Evolutionary conservation across 2,113 vertebrate species (phyloP).

Genomic region (Muntiacus muntjak): DNA sequence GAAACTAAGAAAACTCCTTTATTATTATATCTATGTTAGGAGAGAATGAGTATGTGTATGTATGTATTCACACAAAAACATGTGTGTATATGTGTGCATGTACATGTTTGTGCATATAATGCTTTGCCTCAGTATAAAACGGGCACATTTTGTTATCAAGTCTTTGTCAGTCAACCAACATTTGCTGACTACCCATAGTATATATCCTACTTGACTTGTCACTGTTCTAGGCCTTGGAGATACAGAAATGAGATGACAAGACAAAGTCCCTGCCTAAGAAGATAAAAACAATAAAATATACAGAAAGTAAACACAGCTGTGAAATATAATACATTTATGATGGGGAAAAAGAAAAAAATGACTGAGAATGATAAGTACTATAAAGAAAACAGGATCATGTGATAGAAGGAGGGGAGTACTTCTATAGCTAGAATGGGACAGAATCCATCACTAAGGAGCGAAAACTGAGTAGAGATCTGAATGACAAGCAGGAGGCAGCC

Average conservation of each 20-base stretch:
- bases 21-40: not conserved
- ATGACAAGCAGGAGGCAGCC: not conserved
- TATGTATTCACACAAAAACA: not conserved
- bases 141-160: not conserved
- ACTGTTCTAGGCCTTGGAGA: not conserved
- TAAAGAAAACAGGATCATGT: not conserved
- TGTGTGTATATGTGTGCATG: not conserved
- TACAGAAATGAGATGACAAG: not conserved
- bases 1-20: slow-evolving; percentile 23
- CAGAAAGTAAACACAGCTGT: slow-evolving; percentile 8
- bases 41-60: not conserved
- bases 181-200: not conserved
- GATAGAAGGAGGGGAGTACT: not conserved
- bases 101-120: not conserved
- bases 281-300: not conserved
- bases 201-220: not conserved
- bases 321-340: not conserved
- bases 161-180: not conserved
- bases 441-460: not conserved
- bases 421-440: not conserved
- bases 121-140: not conserved
- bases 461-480: not conserved
- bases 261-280: not conserved
- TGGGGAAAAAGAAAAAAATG: not conserved
- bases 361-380: not conserved